These are phyloP conservation scores for Hippasteria phrygiana DNA, from an alignment of 53 echinoderm and acorn worm genomes.

Conservation along the genomic window DNA sequence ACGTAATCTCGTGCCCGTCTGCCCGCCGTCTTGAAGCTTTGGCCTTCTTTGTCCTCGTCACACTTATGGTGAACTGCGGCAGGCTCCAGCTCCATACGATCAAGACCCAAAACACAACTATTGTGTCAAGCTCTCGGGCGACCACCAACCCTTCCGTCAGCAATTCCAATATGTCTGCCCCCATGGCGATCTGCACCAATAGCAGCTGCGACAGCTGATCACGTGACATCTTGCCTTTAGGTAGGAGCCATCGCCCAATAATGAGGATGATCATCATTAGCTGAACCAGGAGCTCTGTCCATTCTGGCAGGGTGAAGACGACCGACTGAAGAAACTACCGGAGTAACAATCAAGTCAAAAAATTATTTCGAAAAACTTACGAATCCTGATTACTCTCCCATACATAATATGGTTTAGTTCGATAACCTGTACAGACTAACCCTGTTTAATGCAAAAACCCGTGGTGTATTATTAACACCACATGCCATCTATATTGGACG, in stretches of 20 bases:
- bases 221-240: slow-evolving; percentile 85
- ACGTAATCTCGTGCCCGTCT: no score
- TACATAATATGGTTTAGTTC: no score
- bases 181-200: slow-evolving; percentile 92
- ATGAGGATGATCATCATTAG: slow-evolving; percentile 55
- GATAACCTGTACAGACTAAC: no score
- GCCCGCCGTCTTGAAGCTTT: no score
- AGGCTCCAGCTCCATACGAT: slow-evolving; percentile 89
- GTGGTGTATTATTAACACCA: no score
- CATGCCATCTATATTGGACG: no score
- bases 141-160: slow-evolving; percentile 61
- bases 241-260: slow-evolving; percentile 92
- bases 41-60: slow-evolving; percentile 53
- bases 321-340: no score
- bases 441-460: no score
- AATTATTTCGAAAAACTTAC: no score
- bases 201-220: slow-evolving; percentile 94
- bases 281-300: slow-evolving; percentile 5
- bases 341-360: no score
- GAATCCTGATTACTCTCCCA: no score
- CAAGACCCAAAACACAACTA: slow-evolving; percentile 69
- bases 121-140: slow-evolving; percentile 14
- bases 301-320: background rate
- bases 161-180: slow-evolving; percentile 93
- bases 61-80: slow-evolving; percentile 83